Conservation (phyloP, 2,888 invertebrate species). For the Sphaerophoria taeniata region DNA sequence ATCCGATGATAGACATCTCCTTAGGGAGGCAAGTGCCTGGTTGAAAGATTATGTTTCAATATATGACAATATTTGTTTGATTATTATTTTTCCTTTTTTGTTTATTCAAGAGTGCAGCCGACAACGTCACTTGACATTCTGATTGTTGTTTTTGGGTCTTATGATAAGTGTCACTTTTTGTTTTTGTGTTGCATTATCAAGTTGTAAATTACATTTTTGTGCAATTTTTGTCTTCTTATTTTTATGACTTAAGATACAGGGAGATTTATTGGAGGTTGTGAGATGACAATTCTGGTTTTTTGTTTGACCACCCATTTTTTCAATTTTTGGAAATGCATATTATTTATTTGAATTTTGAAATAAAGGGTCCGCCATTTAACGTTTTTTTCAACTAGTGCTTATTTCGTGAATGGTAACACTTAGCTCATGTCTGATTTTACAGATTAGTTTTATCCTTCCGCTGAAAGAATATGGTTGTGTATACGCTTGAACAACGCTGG, state of each 20-base stretch:
- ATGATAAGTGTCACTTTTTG: slow-evolving; percentile 13
- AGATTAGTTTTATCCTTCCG: no score
- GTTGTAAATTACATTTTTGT: slow-evolving; percentile 3
- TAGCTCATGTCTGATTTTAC: no score
- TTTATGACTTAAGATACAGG: not conserved
- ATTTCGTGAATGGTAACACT: no score
- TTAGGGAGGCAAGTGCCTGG: slow-evolving; percentile 54
- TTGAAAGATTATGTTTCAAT: slow-evolving; percentile 54
- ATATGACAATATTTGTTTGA: slow-evolving; percentile 38
- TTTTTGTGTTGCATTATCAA: not conserved
- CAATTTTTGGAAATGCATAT: not conserved
- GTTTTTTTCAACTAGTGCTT: no score
- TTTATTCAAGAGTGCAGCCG: slow-evolving; percentile 34
- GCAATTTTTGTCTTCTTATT: not conserved
- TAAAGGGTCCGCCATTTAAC: no score
- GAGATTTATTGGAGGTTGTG: not conserved
- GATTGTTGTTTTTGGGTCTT: slow-evolving; percentile 15
- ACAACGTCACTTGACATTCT: slow-evolving; percentile 41
- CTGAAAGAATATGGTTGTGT: no score
- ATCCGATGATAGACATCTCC: slow-evolving; percentile 50
- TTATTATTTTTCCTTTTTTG: not conserved
- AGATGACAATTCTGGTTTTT: not conserved
- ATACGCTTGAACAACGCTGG: no score
- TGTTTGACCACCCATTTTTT: not conserved
- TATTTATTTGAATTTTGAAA: no score